These are phyloP conservation scores for Drosophila littoralis DNA, from an alignment of 1,140 invertebrate species.

Conservation along the genomic window DNA sequence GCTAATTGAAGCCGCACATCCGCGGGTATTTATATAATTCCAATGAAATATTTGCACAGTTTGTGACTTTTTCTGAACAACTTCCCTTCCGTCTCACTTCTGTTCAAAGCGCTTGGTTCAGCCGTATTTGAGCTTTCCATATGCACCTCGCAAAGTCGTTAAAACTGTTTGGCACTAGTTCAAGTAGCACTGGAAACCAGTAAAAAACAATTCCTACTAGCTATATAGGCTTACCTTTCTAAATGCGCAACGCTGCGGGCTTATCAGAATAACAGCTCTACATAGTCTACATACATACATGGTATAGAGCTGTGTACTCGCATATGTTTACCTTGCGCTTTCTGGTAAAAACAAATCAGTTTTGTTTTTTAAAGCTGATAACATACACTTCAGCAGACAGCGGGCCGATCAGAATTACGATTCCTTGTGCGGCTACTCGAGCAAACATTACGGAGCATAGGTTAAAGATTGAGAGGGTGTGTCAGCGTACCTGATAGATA, in stretches of 20 bases:
- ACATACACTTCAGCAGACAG: slow-evolving; percentile 40
- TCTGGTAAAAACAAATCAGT: slow-evolving; percentile 30
- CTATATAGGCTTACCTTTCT: slow-evolving; percentile 1
- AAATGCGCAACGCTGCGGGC: slow-evolving; percentile 11
- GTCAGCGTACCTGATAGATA: not conserved
- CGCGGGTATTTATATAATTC: slow-evolving; percentile 38
- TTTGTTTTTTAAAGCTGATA: slow-evolving; percentile 25
- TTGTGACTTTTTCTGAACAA: slow-evolving; percentile 16
- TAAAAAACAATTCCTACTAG: not conserved
- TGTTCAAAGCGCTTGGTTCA: slow-evolving; percentile 17
- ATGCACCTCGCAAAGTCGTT: not conserved
- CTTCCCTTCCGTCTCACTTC: not conserved
- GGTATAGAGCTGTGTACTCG: slow-evolving; percentile 9
- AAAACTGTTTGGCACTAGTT: slow-evolving; percentile 1
- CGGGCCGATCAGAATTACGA: slow-evolving; percentile 24
- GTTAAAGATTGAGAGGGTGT: slow-evolving; percentile 1
- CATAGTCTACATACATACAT: not conserved
- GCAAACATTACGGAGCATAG: slow-evolving; percentile 4
- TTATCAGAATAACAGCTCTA: slow-evolving; percentile 30
- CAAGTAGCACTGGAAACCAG: slow-evolving; percentile 5
- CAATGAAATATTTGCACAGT: slow-evolving; percentile 36
- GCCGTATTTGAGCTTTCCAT: slow-evolving; percentile 3
- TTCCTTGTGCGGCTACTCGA: slow-evolving; percentile 2
- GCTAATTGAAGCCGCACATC: slow-evolving; percentile 50
- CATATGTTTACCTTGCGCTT: slow-evolving; percentile 45